These are phyloP conservation scores for Labrus mixtus DNA, from an alignment of 2,113 vertebrate genomes.

Conservation along the genomic window DNA sequence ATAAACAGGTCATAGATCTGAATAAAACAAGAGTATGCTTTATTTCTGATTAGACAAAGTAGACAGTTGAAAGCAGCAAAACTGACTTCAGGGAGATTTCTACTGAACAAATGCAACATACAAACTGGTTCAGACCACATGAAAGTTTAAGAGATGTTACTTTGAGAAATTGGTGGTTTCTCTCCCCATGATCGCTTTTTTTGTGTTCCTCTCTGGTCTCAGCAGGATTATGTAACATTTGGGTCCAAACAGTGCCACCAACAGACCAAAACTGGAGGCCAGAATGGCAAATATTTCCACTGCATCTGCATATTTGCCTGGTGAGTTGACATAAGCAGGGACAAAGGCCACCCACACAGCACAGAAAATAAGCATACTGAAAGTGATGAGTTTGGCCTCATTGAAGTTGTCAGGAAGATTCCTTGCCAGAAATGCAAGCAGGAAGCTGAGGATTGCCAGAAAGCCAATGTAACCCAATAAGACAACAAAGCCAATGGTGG, in stretches of 20 bases:
- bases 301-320: slow-evolving; percentile 79
- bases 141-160: neutral
- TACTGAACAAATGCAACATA: neutral
- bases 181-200: slow-evolving; percentile 70
- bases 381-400: slow-evolving; percentile 78
- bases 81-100: neutral
- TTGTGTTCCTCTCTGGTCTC: slow-evolving; percentile 78
- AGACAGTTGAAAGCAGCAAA: neutral
- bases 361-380: slow-evolving; percentile 83
- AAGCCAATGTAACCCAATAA: slow-evolving; percentile 77
- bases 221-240: slow-evolving; percentile 82
- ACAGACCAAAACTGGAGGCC: slow-evolving; percentile 80
- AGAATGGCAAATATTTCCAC: slow-evolving; percentile 82
- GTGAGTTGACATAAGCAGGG: slow-evolving; percentile 81
- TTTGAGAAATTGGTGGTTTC: neutral
- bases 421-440: slow-evolving; percentile 78
- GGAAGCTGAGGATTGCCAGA: slow-evolving; percentile 73
- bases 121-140: too few relatives aligned
- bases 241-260: slow-evolving; percentile 76
- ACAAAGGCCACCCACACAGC: slow-evolving; percentile 80
- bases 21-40: too few relatives aligned
- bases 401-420: slow-evolving; percentile 80
- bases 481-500: slow-evolving; percentile 68
- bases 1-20: too few relatives aligned
- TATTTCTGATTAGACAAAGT: neutral